A percentile compares a stretch with the other conserved stretches of the same genome.
These are phyloP conservation scores for Gouania willdenowi DNA, from an alignment of 2,797 vertebrate species.

Conservation along the genomic window DNA sequence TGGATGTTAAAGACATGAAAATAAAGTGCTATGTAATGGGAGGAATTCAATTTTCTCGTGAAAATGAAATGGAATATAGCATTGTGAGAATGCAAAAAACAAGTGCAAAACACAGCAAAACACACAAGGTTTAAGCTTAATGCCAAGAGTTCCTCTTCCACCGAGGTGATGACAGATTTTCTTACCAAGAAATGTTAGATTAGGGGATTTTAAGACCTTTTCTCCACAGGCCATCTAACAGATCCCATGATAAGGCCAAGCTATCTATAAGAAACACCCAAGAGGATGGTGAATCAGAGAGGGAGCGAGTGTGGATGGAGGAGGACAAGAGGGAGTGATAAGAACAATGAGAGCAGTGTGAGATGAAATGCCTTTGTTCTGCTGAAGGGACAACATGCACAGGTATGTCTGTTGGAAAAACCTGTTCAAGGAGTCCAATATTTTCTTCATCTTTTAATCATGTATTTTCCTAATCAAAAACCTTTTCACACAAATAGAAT, in stretches of 20 bases:
- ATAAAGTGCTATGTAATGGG: too few species aligned
- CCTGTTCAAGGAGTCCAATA: too few species aligned
- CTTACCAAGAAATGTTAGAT: constrained; percentile 50
- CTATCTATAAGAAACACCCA: constrained; percentile 47
- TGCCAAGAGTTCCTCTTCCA: constrained; percentile 25
- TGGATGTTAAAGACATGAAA: too few species aligned
- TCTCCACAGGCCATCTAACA: constrained; percentile 53
- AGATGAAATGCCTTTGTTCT: constrained; percentile 33
- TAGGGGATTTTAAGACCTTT: constrained; percentile 45
- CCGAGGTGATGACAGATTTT: constrained; percentile 50
- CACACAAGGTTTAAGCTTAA: too few species aligned
- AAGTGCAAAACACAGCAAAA: too few species aligned
- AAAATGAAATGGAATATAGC: too few species aligned
- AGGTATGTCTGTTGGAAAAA: constrained; percentile 4
- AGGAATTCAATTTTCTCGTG: too few species aligned
- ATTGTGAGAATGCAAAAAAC: too few species aligned
- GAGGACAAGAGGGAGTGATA: constrained; percentile 37
- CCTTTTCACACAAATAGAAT: too few species aligned
- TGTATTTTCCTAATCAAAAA: too few species aligned
- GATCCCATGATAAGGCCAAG: constrained; percentile 55
- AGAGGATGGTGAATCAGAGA: constrained; percentile 23
- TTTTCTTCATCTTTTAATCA: too few species aligned
- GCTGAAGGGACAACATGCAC: constrained; percentile 5
- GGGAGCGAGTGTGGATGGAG: constrained; percentile 32
- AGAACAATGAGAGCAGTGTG: constrained; percentile 26